phyloP scores from a whole-genome alignment of 2,113 vertebrate species.

The Anolis sagrei region DNA sequence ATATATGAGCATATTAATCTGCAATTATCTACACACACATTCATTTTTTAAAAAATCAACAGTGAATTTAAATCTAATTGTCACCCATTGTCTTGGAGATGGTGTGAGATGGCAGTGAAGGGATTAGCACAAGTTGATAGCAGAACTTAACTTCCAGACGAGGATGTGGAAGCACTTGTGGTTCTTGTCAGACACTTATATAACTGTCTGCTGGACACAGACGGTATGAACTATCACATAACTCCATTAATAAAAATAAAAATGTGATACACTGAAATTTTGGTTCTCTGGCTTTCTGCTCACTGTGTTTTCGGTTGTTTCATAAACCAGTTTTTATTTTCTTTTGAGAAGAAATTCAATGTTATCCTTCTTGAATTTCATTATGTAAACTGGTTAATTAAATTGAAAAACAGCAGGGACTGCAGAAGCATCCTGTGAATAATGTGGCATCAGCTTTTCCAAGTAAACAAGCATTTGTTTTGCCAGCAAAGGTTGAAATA shows the following conservation, averaged over 20 bases:
- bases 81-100: no score
- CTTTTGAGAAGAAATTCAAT: constrained; percentile 36
- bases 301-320: not conserved
- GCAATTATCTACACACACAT: no score
- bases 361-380: constrained; percentile 43
- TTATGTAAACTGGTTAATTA: constrained; percentile 45
- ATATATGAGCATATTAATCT: no score
- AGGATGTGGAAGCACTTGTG: no score
- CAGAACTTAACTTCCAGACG: no score
- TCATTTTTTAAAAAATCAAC: no score
- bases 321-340: not conserved
- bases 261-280: not conserved
- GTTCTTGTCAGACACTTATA: no score
- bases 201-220: no score
- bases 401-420: constrained; percentile 45
- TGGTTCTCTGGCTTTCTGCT: not conserved
- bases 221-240: not conserved
- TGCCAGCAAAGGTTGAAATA: not conserved
- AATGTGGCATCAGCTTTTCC: constrained; percentile 35
- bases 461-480: constrained; percentile 38
- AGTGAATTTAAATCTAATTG: no score
- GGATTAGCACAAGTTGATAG: no score
- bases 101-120: no score
- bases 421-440: constrained; percentile 17
- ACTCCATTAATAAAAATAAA: not conserved